Evolutionary conservation across 1,140 invertebrate species (phyloP), one percentile per base, ranked within the genome.

Genomic region (Saxidomus purpurata): DNA sequence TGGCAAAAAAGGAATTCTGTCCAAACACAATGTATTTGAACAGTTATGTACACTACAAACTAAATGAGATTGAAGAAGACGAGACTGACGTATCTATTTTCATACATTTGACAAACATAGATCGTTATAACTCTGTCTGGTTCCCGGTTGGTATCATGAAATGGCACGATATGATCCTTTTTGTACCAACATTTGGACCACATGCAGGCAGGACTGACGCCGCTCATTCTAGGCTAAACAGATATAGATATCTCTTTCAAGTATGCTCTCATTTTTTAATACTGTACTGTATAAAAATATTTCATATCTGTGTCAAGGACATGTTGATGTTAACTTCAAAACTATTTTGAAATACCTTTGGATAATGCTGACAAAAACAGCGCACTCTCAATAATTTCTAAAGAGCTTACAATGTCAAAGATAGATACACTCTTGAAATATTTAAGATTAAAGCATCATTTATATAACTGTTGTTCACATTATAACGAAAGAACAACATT

Each of bases 211-310:
- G 8, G 67, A 11, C 67, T 19, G 67, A 6, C 67, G 67, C 67
- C 67, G 17, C 22, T 31, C 15, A 36, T 38, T 22, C 67, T 38
- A 71, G 67, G 3, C 67, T 40, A n/a, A 22, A 19, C 22, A 40
- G 67, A 71, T 71, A 71, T 71, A 8, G 34, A 71, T 38, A 71
- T 38, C 67, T 38, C 34, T 36, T 71, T n/a, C 17, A 71, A 71
- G 38, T 38, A 71, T 38, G 67, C 38, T 15, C 67, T 36, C 67
- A 63, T 71, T 38, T 71, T 22, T 9, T 19, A 38, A 71, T 9
- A 38, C 2, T 38, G 31, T 71, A 19, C 6, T 38, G 34, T 38
- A 11, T 22, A 0, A 15, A 38, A 71, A 15, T 40, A 38, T 71
- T 67, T 38, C 34, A 36, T 19, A 38, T 28, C 15, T 28, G 34